Evolutionary conservation across 2,113 vertebrate genomes (phyloP), one percentile per base, ranked within the genome.

Genomic region (Nannospalax galili): DNA sequence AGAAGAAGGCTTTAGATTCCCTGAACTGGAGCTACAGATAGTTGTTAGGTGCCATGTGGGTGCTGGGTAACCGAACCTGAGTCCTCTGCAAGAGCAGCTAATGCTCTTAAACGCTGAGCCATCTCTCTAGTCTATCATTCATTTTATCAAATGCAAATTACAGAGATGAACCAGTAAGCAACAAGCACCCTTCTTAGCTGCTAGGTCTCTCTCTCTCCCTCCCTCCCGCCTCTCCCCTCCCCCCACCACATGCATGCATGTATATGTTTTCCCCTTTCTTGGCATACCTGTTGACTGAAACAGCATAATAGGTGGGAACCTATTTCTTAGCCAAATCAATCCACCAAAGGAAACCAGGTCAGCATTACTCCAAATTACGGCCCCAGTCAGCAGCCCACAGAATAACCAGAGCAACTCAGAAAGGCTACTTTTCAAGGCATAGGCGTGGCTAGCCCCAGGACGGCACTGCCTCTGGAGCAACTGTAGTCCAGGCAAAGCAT

Each of bases 401-500:
- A 88, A 95, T 91, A 58, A 32, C 94, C 67, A 17, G 20, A 90
- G 84, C 81, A 93, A 93, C 95, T 90, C 77, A 95, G 84, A 91
- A 95, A 97, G 97, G 97, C 69, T 20, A 91, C 96, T 97, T 97
- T 97, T 96, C 94, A 92, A 1, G 94, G 72, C 37, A 3, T 88
- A 93, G 94, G 91, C 90, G 92, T 72, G 40, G 48, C 87, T 95
- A 92, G 93, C 30, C 85, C 80, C 73, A 92, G 10, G 48, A 77
- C 14, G 52, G 89, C 5, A 22, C 60, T 81, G 93, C 88, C 74
- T 84, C 62, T 85, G 73, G 72, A 92, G 95, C 35, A 40, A 96
- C 56, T 4, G 32, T 70, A 42, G 60, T 48, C 42, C 1, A 65
- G 93, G 95, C 95, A 90, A 88, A 88, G 93, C 56, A 35, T 94